A percentile compares a stretch with the other conserved stretches of the same genome.
Conservation (phyloP, 1,140 invertebrate genomes). For the Solen grandis region DNA sequence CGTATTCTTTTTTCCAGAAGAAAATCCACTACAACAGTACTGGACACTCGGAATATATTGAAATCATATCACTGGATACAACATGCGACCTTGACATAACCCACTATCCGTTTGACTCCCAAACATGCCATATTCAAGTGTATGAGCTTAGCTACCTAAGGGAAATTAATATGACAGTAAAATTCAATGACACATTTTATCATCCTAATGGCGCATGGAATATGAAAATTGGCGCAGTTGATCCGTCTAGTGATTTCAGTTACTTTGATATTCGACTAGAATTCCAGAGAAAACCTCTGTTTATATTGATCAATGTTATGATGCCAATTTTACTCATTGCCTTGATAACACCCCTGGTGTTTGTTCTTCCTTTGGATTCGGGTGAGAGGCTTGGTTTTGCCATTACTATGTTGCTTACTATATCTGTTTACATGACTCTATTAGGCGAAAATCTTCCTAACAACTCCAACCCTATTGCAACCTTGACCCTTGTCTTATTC, state of each 20-base stretch:
- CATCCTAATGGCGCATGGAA: too few relatives aligned
- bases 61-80: too few relatives aligned
- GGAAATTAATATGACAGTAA: too few relatives aligned
- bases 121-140: not conserved
- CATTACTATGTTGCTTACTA: constrained; percentile 24
- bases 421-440: constrained; percentile 40
- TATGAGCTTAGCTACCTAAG: too few relatives aligned
- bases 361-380: constrained; percentile 11
- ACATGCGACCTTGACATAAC: constrained; percentile 62
- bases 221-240: too few relatives aligned
- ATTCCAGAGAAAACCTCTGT: constrained; percentile 9
- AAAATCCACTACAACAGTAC: too few relatives aligned
- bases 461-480: constrained; percentile 8
- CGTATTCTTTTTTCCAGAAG: too few relatives aligned
- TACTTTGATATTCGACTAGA: not conserved
- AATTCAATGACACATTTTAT: too few relatives aligned
- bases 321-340: constrained; percentile 13
- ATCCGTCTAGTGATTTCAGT: too few relatives aligned
- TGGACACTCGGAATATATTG: too few relatives aligned
- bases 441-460: constrained; percentile 25
- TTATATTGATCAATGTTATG: not conserved
- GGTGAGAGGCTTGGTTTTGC: constrained; percentile 25
- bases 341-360: constrained; percentile 1
- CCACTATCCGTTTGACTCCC: constrained; percentile 45
- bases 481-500: not conserved